Conservation (phyloP, 2,888 invertebrate species). For the Lycaena phlaeas region DNA sequence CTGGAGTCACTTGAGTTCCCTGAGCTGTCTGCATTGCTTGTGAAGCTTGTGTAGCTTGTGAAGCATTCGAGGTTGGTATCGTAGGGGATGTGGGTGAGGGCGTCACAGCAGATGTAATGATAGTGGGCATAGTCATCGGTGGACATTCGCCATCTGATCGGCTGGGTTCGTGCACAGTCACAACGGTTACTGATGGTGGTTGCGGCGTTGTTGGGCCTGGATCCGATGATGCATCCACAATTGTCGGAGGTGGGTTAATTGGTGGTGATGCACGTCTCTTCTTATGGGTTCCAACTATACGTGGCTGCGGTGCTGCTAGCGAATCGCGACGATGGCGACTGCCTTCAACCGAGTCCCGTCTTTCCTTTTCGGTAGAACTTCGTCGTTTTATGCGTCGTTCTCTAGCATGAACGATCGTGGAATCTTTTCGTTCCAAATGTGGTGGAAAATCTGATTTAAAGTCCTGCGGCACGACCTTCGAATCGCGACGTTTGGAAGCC, state of each 20-base stretch:
- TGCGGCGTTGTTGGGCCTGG: conserved; percentile 71
- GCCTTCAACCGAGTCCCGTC: conserved; percentile 79
- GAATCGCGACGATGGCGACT: conserved; percentile 81
- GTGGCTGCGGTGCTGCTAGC: conserved; percentile 71
- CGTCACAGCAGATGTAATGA: conserved; percentile 87
- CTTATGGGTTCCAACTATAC: conserved; percentile 76
- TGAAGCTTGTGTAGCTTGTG: conserved; percentile 38
- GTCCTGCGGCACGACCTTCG: conserved; percentile 77
- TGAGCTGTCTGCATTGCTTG: conserved; percentile 31
- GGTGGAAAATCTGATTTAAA: conserved; percentile 79
- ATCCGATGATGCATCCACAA: conserved; percentile 76
- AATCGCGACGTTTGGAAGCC: conserved; percentile 81
- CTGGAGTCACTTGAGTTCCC: conserved; percentile 38
- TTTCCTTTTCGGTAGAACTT: conserved; percentile 76
- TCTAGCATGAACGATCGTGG: conserved; percentile 61
- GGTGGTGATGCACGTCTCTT: conserved; percentile 66
- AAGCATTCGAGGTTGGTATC: conserved; percentile 33
- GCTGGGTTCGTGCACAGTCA: conserved; percentile 59
- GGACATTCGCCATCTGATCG: conserved; percentile 77
- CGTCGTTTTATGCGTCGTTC: conserved; percentile 67
- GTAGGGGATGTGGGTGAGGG: conserved; percentile 88
- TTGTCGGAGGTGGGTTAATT: conserved; percentile 57
- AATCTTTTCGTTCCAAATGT: conserved; percentile 74
- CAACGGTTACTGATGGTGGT: conserved; percentile 57
- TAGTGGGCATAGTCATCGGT: conserved; percentile 79